These are phyloP conservation scores for Leptestheria dahalacensis DNA, from an alignment of 1,140 invertebrate species.

Conservation along the genomic window DNA sequence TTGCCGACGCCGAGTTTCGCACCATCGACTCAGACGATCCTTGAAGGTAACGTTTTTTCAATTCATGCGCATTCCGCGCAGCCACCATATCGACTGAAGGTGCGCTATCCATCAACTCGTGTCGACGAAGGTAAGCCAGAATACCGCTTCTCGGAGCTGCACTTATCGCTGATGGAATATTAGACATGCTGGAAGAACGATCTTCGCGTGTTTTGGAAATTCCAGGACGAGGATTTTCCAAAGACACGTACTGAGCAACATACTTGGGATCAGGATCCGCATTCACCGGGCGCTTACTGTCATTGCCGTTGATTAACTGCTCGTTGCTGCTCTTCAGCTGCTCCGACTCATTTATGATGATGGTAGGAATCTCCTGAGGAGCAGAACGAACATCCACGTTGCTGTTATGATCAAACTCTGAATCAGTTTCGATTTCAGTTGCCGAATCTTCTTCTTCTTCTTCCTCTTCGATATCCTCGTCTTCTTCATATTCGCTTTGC, in stretches of 20 bases:
- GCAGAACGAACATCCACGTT: conserved; percentile 15
- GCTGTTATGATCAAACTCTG: conserved; percentile 61
- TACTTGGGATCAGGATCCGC: conserved; percentile 7
- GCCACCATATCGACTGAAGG: conserved; percentile 33
- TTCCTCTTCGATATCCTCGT: conserved; percentile 25
- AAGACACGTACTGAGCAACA: conserved; percentile 1
- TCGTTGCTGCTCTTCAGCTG: conserved; percentile 15
- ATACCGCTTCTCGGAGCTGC: background rate
- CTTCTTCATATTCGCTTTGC: conserved; percentile 43
- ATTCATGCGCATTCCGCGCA: conserved; percentile 63
- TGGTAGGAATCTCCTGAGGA: conserved; percentile 27
- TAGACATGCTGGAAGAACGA: conserved; percentile 3
- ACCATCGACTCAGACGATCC: conserved; percentile 8
- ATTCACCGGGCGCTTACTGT: background rate
- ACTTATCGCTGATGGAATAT: background rate
- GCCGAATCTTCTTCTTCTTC: conserved; percentile 57
- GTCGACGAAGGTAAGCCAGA: conserved; percentile 9
- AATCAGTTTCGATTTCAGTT: conserved; percentile 79
- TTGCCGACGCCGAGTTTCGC: conserved; percentile 68
- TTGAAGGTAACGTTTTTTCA: conserved; percentile 67
- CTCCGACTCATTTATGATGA: conserved; percentile 27
- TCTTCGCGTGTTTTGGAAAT: background rate
- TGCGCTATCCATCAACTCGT: conserved; percentile 9
- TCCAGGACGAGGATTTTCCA: background rate
- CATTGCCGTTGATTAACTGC: conserved; percentile 9